These are phyloP conservation scores for Micromys minutus DNA, from an alignment of 2,113 vertebrate genomes.

Conservation along the genomic window DNA sequence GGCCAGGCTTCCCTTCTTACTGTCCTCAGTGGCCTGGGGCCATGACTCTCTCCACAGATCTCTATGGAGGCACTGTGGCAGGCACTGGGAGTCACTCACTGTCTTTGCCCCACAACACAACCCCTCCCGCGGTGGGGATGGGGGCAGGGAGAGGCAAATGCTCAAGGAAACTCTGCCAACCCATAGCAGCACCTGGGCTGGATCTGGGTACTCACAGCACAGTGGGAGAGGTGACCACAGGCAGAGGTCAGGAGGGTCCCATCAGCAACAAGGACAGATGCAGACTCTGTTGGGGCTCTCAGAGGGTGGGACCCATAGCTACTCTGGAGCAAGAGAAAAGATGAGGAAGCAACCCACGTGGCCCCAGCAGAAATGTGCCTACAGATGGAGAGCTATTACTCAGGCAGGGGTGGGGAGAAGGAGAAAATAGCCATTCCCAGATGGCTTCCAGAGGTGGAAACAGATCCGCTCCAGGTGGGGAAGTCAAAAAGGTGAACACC, in stretches of 20 bases:
- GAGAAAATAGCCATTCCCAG: not conserved
- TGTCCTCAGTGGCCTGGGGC: not conserved
- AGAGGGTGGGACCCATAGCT: not conserved
- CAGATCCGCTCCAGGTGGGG: not conserved
- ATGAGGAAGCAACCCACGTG: not conserved
- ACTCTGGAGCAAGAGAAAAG: too few species aligned
- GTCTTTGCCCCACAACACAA: not conserved
- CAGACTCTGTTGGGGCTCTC: not conserved
- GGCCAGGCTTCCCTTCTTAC: not conserved
- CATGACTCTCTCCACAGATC: not conserved
- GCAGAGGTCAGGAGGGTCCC: too few species aligned
- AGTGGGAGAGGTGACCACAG: not conserved
- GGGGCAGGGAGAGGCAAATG: too few species aligned
- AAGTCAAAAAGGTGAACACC: not conserved
- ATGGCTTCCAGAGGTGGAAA: not conserved
- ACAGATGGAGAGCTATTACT: not conserved
- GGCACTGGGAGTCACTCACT: too few species aligned
- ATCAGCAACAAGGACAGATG: not conserved
- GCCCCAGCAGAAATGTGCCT: not conserved
- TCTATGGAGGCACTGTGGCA: not conserved
- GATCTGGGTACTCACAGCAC: not conserved
- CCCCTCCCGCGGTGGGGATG: too few species aligned
- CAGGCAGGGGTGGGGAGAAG: accelerated
- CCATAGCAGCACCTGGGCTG: not conserved
- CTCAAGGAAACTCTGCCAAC: not conserved